A percentile compares a stretch with the other conserved stretches of the same genome.
phyloP scores from a whole-genome alignment of 2,888 invertebrate genomes.

The Nephrotoma guestfalica region DNA sequence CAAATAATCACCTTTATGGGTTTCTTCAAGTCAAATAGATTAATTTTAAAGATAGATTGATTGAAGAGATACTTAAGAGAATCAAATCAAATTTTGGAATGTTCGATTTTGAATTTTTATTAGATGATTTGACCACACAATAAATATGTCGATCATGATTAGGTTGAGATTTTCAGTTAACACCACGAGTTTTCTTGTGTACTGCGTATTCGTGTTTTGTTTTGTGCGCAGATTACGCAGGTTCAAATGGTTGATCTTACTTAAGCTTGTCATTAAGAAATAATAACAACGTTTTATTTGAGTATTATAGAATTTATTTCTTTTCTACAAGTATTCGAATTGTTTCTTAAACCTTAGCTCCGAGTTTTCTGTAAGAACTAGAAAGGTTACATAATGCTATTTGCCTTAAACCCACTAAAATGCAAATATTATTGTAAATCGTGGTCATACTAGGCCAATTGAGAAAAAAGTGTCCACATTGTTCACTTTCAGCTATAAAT shows the following conservation, averaged over 20 bases:
- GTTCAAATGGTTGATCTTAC: background rate
- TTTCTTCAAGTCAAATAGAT: background rate
- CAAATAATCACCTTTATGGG: background rate
- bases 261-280: too few species aligned
- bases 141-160: background rate
- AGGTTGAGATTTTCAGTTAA: background rate
- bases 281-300: too few species aligned
- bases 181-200: background rate
- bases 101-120: background rate
- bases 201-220: background rate
- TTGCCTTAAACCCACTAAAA: too few species aligned
- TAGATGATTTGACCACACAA: background rate
- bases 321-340: too few species aligned
- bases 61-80: background rate
- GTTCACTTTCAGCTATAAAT: too few species aligned
- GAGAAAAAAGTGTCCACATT: too few species aligned
- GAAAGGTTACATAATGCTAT: too few species aligned
- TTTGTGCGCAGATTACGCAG: background rate
- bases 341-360: too few species aligned
- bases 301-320: too few species aligned
- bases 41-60: background rate
- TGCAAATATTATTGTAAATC: too few species aligned
- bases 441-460: too few species aligned
- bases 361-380: too few species aligned
- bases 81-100: background rate